Evolutionary conservation across 2,113 vertebrate genomes (phyloP).

Genomic region (Antechinus stuartii): DNA sequence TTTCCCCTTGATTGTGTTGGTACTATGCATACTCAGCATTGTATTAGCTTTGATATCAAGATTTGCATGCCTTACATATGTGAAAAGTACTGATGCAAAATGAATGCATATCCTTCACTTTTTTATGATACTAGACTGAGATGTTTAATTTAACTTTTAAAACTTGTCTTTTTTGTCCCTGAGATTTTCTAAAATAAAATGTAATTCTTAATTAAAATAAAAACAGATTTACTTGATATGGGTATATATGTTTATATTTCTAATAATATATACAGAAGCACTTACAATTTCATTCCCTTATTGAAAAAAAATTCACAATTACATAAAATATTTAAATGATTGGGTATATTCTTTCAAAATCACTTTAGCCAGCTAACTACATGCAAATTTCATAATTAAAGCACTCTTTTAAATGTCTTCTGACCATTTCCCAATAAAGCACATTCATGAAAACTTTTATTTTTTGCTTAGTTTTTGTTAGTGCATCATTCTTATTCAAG

Average conservation of each 20-base stretch:
- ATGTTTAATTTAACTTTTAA: neutral
- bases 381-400: neutral
- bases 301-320: neutral
- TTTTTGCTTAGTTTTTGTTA: slow-evolving; percentile 35
- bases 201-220: neutral
- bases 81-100: neutral
- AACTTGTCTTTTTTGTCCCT: neutral
- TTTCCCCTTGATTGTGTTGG: neutral
- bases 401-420: neutral
- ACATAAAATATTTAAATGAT: neutral
- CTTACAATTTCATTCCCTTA: neutral
- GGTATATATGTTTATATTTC: neutral
- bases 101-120: neutral
- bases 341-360: neutral
- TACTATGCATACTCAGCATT: neutral
- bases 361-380: neutral
- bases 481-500: slow-evolving; percentile 25
- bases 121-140: neutral
- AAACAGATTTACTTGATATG: neutral
- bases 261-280: neutral
- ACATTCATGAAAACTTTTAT: neutral
- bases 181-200: neutral
- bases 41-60: neutral
- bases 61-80: neutral
- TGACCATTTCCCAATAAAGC: slow-evolving; percentile 4